Percentiles rank a stretch among this genome's conserved stretches.
Conservation (phyloP, 2,113 vertebrate species). For the Melanerpes formicivorus region DNA sequence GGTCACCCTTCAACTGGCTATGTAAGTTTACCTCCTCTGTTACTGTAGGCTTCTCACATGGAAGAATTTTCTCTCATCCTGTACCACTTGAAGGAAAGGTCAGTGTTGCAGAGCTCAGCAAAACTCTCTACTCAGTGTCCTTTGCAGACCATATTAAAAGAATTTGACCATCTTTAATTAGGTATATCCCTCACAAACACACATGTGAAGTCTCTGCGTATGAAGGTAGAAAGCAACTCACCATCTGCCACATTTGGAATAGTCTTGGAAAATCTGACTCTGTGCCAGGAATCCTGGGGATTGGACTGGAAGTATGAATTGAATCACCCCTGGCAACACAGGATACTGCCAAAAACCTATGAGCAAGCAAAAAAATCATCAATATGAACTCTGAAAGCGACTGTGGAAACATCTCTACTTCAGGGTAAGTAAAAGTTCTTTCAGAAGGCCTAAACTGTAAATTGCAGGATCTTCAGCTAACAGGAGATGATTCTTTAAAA, state of each 20-base stretch:
- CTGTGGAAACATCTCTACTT: background rate
- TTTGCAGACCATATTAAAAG: background rate
- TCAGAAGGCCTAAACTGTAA: background rate
- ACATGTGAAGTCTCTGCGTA: accelerated
- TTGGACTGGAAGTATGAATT: background rate
- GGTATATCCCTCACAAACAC: background rate
- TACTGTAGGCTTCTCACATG: background rate
- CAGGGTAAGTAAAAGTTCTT: background rate
- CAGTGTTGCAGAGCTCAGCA: background rate
- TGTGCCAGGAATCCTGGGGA: background rate
- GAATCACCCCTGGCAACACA: background rate
- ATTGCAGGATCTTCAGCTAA: slow-evolving; percentile 1
- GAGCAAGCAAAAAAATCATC: background rate
- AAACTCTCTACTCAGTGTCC: background rate
- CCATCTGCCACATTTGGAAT: background rate
- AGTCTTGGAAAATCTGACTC: background rate
- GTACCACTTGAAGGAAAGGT: background rate
- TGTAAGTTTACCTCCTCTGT: accelerated
- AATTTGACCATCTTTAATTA: background rate
- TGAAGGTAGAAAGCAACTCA: background rate
- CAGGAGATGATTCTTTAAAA: background rate
- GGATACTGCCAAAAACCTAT: background rate
- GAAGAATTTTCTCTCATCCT: background rate
- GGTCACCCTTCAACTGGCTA: background rate
- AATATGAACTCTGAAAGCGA: background rate